Conservation (phyloP, 2,888 invertebrate genomes). For the Pristionchus entomophagus region DNA sequence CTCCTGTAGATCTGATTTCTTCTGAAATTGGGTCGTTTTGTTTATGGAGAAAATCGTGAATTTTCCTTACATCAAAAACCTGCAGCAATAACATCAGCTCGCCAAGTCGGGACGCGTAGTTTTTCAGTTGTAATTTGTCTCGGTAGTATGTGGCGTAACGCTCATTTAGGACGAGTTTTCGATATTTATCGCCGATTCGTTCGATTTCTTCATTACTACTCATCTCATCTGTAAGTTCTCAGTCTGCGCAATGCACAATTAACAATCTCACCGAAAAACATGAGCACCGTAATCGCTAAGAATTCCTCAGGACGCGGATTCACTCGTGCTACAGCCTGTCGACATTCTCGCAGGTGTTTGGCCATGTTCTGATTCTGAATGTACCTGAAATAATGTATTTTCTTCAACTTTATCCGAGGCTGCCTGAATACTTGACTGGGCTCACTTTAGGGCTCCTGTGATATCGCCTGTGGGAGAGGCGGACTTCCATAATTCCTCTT, state of each 20-base stretch:
- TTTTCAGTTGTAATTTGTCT: background rate
- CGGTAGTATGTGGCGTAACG: background rate
- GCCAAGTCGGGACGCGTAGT: background rate
- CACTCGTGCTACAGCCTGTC: background rate
- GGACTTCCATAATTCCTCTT: background rate
- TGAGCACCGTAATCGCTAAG: background rate
- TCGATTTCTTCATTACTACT: background rate
- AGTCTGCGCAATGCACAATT: no score
- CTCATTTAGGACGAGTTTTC: background rate
- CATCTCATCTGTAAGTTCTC: background rate
- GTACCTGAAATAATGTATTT: background rate
- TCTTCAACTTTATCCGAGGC: no score
- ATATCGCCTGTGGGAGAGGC: background rate
- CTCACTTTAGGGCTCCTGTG: background rate
- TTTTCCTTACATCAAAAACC: background rate
- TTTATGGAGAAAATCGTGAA: no score
- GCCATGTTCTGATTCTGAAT: background rate
- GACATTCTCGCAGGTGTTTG: background rate
- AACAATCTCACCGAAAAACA: background rate
- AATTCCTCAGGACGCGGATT: background rate
- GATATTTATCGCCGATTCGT: background rate
- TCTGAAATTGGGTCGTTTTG: no score
- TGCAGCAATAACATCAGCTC: constrained; percentile 1
- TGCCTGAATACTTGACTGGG: no score
- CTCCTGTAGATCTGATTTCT: background rate